These are phyloP conservation scores for Protonibea diacanthus DNA, from an alignment of 2,797 vertebrate species.

Conservation along the genomic window DNA sequence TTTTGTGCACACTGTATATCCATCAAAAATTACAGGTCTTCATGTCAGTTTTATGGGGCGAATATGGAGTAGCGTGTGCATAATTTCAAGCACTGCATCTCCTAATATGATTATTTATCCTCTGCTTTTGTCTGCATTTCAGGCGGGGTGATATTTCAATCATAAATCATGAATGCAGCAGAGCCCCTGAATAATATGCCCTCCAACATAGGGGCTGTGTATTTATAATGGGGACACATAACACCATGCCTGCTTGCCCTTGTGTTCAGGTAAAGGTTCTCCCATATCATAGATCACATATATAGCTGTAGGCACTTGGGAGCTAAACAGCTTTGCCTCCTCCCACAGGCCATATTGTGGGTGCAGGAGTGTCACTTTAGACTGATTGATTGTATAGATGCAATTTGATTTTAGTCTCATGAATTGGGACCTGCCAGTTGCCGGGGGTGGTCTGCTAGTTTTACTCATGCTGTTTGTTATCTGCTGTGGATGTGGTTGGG, in stretches of 20 bases:
- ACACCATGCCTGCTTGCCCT: slow-evolving; percentile 49
- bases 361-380: slow-evolving; percentile 55
- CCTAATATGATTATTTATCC: slow-evolving; percentile 80
- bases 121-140: slow-evolving; percentile 64
- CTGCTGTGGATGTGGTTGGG: neutral
- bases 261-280: slow-evolving; percentile 64
- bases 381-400: slow-evolving; percentile 50
- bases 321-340: slow-evolving; percentile 51
- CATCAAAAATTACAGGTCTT: slow-evolving; percentile 72
- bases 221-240: slow-evolving; percentile 49
- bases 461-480: slow-evolving; percentile 7
- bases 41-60: slow-evolving; percentile 79
- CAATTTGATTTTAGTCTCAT: slow-evolving; percentile 51
- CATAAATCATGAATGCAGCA: slow-evolving; percentile 68
- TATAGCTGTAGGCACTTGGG: slow-evolving; percentile 28
- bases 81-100: slow-evolving; percentile 74
- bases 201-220: slow-evolving; percentile 45
- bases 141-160: slow-evolving; percentile 66
- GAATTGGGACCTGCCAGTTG: slow-evolving; percentile 11
- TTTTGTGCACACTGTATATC: slow-evolving; percentile 46
- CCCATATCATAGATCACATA: slow-evolving; percentile 62
- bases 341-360: slow-evolving; percentile 49
- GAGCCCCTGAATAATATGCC: slow-evolving; percentile 68
- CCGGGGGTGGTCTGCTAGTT: slow-evolving; percentile 7
- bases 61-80: slow-evolving; percentile 76